phyloP scores from a whole-genome alignment of 2,888 invertebrate genomes.

The Cephus rjabovi region DNA sequence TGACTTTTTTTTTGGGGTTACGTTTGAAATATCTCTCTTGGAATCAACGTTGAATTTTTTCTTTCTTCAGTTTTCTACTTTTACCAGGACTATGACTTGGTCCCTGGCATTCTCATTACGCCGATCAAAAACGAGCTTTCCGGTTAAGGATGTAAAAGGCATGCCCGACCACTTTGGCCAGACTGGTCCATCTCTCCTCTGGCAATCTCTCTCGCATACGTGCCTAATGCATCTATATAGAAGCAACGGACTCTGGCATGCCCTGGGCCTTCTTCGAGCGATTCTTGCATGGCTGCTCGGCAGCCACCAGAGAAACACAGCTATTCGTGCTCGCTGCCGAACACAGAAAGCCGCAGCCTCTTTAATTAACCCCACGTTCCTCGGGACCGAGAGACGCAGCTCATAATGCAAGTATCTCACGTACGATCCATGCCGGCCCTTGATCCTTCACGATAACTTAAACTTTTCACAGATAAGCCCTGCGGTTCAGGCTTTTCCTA shows the following conservation, averaged over 20 bases:
- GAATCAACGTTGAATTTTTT: background rate
- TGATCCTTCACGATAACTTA: constrained; percentile 26
- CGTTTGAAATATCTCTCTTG: background rate
- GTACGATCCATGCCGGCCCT: constrained; percentile 29
- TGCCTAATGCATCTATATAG: background rate
- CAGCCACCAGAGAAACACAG: constrained; percentile 15
- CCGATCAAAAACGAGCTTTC: background rate
- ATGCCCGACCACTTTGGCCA: constrained; percentile 27
- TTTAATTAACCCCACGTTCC: constrained; percentile 58
- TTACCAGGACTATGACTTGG: background rate
- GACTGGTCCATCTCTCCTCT: constrained; percentile 13
- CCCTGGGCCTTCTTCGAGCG: background rate
- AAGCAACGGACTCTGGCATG: background rate
- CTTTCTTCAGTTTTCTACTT: background rate
- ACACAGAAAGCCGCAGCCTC: constrained; percentile 41
- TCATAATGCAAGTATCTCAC: constrained; percentile 35
- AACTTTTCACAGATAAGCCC: constrained; percentile 23
- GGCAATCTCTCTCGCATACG: background rate
- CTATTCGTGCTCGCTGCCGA: constrained; percentile 41
- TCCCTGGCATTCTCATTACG: background rate
- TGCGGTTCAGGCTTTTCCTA: background rate
- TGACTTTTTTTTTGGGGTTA: background rate
- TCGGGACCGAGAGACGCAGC: constrained; percentile 33
- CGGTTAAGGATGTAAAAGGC: constrained; percentile 31
- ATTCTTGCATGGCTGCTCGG: background rate